Base-by-base conservation (phyloP, 2,888 invertebrate species). In the Chymomyza procnemis region DNA sequence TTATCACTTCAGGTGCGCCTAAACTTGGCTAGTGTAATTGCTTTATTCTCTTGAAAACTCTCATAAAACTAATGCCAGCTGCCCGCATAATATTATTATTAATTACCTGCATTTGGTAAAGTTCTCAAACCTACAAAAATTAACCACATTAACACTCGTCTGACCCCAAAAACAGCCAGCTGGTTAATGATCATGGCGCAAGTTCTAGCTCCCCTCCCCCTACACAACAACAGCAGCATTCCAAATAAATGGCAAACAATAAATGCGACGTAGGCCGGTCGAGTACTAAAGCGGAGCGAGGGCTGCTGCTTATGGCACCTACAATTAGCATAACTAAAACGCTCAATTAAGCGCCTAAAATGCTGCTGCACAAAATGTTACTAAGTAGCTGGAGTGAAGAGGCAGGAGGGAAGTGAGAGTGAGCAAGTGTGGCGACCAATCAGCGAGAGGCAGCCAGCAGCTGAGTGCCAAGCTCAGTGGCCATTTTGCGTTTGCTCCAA, bases 321-420 rank as follows among this genome's bases (percentile, higher is more conserved):
- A 73, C 85, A 85, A 86, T 84, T 84, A 86, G 86, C 84, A 86
- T 84, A 84, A 79, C 86, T 84, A 84, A 84, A 81, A 84, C 74
- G 81, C 79, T 80, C 86, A 86, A 84, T 84, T 84, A 86, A 75
- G 72, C 72, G 74, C 75, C 73, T 63, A 72, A 83, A 79, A 80
- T 71, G 72, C 64, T 66, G 64, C 70, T 62, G 74, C 66, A 65
- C 64, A 57, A 30, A 62, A 57, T 47, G 48, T 48, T 22, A 22
- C 52, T 16, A 56, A 56, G 26, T 4, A 30, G 67, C 63, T 12
- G 12, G 12, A 12, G 34, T 41, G 34, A 41, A 2, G 12, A 12
- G 3, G 34, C 12, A 3, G 34, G 12, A 12, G 34, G 12, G 34
- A 41, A 0, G 4, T 4, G 34, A 34, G 34, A 34, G 6, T 3